Conservation (phyloP, 1,140 invertebrate species). For the Neodiprion lecontei region DNA sequence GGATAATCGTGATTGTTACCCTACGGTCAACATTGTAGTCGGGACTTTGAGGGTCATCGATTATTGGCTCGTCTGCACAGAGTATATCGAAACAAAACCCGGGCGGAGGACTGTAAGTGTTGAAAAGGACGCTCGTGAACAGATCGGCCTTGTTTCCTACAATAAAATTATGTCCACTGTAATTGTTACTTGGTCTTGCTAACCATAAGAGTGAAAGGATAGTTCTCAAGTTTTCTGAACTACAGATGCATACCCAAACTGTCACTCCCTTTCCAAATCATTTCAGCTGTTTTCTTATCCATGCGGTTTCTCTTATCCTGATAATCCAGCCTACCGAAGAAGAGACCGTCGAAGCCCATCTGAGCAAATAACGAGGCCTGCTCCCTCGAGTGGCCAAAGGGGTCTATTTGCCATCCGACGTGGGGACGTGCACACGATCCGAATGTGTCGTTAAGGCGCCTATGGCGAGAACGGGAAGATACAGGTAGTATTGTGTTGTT, state of each 20-base stretch:
- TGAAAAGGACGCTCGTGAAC: slow-evolving; percentile 78
- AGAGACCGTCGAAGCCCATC: slow-evolving; percentile 86
- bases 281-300: slow-evolving; percentile 75
- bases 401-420: slow-evolving; percentile 93
- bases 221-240: background rate
- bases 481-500: background rate
- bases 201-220: slow-evolving; percentile 16
- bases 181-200: background rate
- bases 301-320: slow-evolving; percentile 78
- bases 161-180: slow-evolving; percentile 28
- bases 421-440: slow-evolving; percentile 81
- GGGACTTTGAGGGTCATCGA: slow-evolving; percentile 74
- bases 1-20: slow-evolving; percentile 55
- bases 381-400: slow-evolving; percentile 91
- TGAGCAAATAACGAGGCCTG: slow-evolving; percentile 85
- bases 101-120: slow-evolving; percentile 80
- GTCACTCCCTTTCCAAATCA: slow-evolving; percentile 84
- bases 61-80: slow-evolving; percentile 83
- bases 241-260: slow-evolving; percentile 60
- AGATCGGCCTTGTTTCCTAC: slow-evolving; percentile 66
- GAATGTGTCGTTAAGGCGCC: slow-evolving; percentile 81
- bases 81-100: slow-evolving; percentile 91
- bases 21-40: slow-evolving; percentile 75
- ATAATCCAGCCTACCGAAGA: slow-evolving; percentile 89
- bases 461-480: slow-evolving; percentile 26